Conservation (phyloP, 2,888 invertebrate genomes). For the Doris montereyensis region DNA sequence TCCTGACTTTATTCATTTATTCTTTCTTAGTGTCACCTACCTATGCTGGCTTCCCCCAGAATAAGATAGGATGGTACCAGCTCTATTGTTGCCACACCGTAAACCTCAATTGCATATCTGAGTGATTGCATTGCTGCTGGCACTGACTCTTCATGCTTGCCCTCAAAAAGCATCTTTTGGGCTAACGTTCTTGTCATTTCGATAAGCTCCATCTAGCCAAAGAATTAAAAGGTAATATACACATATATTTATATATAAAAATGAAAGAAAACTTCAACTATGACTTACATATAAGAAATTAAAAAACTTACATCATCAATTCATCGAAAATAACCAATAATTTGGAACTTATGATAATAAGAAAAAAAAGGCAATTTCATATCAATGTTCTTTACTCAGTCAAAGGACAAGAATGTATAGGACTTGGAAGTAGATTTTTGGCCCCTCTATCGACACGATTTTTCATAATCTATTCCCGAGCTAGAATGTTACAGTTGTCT, state of each 20-base stretch:
- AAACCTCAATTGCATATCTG: conserved; percentile 71
- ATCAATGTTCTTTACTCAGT: too few species aligned
- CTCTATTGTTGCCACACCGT: conserved; percentile 72
- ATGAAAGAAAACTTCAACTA: not conserved
- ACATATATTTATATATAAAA: not conserved
- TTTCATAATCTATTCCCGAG: too few species aligned
- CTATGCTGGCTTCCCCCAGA: conserved; percentile 73
- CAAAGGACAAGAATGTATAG: too few species aligned
- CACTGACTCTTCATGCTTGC: conserved; percentile 72
- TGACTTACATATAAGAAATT: not conserved
- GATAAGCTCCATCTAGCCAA: conserved; percentile 69
- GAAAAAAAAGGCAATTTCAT: too few species aligned
- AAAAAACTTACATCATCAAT: not conserved
- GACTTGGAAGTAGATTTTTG: too few species aligned
- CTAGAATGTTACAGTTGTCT: too few species aligned
- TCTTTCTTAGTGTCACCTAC: too few species aligned
- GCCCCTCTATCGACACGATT: too few species aligned
- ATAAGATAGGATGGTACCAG: conserved; percentile 73
- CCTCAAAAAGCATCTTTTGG: conserved; percentile 72
- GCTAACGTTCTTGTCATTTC: conserved; percentile 71
- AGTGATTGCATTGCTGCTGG: conserved; percentile 73
- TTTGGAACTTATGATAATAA: too few species aligned
- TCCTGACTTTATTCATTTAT: too few species aligned
- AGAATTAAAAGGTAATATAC: not conserved
- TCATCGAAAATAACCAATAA: not conserved